phyloP scores from a whole-genome alignment of 2,113 vertebrate genomes.

The Microcebus murinus region DNA sequence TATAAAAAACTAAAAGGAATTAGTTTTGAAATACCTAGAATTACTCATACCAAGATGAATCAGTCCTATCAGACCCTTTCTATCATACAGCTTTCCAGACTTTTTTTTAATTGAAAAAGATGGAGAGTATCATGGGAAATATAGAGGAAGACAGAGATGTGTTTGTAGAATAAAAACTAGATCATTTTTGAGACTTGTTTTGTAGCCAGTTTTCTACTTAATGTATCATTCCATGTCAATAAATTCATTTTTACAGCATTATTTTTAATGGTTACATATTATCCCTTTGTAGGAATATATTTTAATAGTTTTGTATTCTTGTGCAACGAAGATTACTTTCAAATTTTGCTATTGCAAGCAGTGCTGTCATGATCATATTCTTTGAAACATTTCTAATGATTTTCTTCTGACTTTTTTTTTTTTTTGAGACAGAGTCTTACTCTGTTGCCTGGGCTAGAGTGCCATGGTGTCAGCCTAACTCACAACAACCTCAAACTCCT shows the following conservation, averaged over 20 bases:
- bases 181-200: not conserved
- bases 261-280: not conserved
- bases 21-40: slow-evolving; percentile 45
- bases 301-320: not conserved
- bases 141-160: not conserved
- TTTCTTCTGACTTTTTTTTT: not conserved
- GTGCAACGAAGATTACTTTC: not conserved
- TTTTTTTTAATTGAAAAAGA: not conserved
- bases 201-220: slow-evolving; percentile 11
- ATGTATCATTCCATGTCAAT: slow-evolving; percentile 1
- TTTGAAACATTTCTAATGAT: slow-evolving; percentile 17
- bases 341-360: not conserved
- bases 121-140: not conserved
- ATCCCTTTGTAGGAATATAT: not conserved
- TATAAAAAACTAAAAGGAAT: not conserved
- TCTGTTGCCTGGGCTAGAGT: too few species aligned
- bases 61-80: not conserved
- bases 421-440: too few species aligned
- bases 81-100: not conserved
- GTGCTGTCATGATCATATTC: not conserved
- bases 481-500: too few species aligned
- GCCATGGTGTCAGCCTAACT: too few species aligned
- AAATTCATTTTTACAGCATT: not conserved
- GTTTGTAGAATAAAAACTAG: slow-evolving; percentile 16
- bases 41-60: not conserved